Evolutionary conservation across 2,113 vertebrate genomes (phyloP), one percentile per base, ranked within the genome.

Genomic region (Dicerorhinus sumatrensis): DNA sequence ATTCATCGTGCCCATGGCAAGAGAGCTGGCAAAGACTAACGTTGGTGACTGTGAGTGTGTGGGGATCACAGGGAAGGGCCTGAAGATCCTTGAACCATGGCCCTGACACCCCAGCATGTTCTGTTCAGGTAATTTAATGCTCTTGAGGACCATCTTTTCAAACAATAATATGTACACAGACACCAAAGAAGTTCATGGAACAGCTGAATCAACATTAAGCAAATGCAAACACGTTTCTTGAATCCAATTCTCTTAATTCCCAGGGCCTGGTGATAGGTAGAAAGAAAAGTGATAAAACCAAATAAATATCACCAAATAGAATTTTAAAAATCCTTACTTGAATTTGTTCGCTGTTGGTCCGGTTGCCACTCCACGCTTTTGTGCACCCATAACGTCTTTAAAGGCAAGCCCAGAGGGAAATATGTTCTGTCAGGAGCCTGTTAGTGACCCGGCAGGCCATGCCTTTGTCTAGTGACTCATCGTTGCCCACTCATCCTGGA

Each of bases 11-110:
- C 62, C 8, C 48, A 16, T 5, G 39, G 56, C 9, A 86, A 25
- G 27, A 63, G 29, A 72, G 27, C 46, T 27, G 8, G 11, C 12
- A 18, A 42, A 67, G 46, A 36, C 3, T 46, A 5, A 46, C 0
- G 1, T 1, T 87, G 63, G 69, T 8, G 21, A n/a, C 10, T 1
- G 5, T 56, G 60, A 70, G 13, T 27, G 23, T 21, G 18, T 58
- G 27, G 6, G 36, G 10, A 69, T 72, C 72, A 67, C 25, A 39
- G 69, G 8, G 75, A n/a, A 36, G 76, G 36, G 18, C 36, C 5
- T 20, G 23, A 56, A 27, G 18, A 5, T 23, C 17, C 2, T 46
- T 1, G 6, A 65, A 6, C 31, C 1, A 1, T 11, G 31, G 10
- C 6, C 14, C 27, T 31, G 56, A 51, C 2, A 42, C n/a, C 5